phyloP scores from a whole-genome alignment of 1,140 invertebrate species.

The Wiebesia pumilae region DNA sequence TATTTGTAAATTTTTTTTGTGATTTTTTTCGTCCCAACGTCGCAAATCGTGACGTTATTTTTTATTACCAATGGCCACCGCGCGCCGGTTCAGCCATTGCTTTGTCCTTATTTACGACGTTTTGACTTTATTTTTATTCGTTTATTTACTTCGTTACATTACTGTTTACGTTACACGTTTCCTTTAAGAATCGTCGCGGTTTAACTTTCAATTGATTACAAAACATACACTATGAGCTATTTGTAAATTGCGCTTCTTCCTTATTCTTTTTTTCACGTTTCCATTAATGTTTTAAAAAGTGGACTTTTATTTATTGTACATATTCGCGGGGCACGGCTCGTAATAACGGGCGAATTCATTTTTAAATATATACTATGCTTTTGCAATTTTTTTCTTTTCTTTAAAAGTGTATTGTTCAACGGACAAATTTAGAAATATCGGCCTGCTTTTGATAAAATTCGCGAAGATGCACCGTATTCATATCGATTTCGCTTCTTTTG shows the following conservation, averaged over 20 bases:
- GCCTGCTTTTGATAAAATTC: slow-evolving; percentile 20
- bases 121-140: slow-evolving; percentile 60
- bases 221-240: slow-evolving; percentile 76
- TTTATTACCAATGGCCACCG: slow-evolving; percentile 56
- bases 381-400: background rate
- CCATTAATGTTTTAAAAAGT: slow-evolving; percentile 63
- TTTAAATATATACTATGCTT: slow-evolving; percentile 40
- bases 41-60: slow-evolving; percentile 23
- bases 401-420: background rate
- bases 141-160: slow-evolving; percentile 60
- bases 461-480: slow-evolving; percentile 36
- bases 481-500: slow-evolving; percentile 45
- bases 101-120: slow-evolving; percentile 35
- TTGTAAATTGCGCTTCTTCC: slow-evolving; percentile 69
- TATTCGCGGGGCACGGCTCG: slow-evolving; percentile 67
- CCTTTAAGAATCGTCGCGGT: slow-evolving; percentile 54
- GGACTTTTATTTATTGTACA: slow-evolving; percentile 67
- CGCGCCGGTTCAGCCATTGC: slow-evolving; percentile 55
- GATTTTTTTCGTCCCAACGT: slow-evolving; percentile 57
- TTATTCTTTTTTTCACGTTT: slow-evolving; percentile 57
- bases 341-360: slow-evolving; percentile 51
- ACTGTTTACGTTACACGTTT: slow-evolving; percentile 51
- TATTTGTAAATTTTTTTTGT: slow-evolving; percentile 76
- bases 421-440: slow-evolving; percentile 4
- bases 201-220: slow-evolving; percentile 73